Evolutionary conservation across 2,888 invertebrate genomes (phyloP).

Genomic region (Sarcophaga subvicina): DNA sequence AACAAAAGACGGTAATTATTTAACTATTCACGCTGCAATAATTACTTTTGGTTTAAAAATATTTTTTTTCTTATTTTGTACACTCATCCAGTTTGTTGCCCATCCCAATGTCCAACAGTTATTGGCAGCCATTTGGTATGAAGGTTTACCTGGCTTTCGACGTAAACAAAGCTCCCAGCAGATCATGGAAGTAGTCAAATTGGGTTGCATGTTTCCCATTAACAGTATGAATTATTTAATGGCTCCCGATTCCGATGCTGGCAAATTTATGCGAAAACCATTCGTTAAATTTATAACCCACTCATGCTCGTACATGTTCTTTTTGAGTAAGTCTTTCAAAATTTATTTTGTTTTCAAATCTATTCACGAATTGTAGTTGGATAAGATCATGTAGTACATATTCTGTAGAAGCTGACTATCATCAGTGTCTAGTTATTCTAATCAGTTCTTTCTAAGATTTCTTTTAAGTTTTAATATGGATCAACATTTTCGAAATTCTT

Average conservation of each 20-base stretch:
- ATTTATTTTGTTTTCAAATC: too few relatives aligned
- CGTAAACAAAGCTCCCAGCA: constrained; percentile 95
- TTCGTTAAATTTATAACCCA: constrained; percentile 99
- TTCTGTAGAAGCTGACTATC: too few relatives aligned
- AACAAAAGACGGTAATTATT: constrained; percentile 93
- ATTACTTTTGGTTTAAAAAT: too few relatives aligned
- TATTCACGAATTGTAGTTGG: too few relatives aligned
- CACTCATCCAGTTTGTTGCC: constrained; percentile 91
- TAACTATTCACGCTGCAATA: neutral
- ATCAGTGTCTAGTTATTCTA: too few relatives aligned
- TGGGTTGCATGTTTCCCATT: constrained; percentile 96
- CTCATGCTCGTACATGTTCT: constrained; percentile 97
- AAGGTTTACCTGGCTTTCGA: constrained; percentile 97
- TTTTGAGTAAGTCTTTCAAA: constrained; percentile 90
- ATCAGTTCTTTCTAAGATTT: too few relatives aligned
- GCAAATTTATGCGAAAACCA: constrained; percentile 96
- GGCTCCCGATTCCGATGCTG: constrained; percentile 93
- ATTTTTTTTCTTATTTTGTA: too few relatives aligned
- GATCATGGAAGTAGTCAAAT: constrained; percentile 91
- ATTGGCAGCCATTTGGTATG: constrained; percentile 98
- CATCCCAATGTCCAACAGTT: constrained; percentile 99
- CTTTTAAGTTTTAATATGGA: too few relatives aligned
- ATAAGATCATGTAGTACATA: too few relatives aligned
- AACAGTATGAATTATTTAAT: constrained; percentile 96
- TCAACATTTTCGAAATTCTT: too few relatives aligned